Conservation (phyloP, 2,113 vertebrate genomes). For the Catagonus wagneri region DNA sequence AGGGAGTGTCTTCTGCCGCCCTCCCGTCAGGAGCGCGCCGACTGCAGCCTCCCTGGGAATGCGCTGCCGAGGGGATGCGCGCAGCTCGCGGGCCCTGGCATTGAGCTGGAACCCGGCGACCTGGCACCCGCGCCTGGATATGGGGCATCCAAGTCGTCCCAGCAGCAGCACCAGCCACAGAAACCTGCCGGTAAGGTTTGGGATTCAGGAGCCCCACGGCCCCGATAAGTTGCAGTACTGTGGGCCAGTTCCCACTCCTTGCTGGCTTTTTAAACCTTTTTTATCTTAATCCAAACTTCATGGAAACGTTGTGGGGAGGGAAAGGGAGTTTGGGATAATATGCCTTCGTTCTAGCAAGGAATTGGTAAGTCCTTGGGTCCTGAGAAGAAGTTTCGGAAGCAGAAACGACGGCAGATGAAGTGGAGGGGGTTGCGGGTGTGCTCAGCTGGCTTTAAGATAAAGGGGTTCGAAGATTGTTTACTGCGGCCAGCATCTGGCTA, state of each 20-base stretch:
- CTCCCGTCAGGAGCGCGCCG: slow-evolving; percentile 65
- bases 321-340: background rate
- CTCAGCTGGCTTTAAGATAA: background rate
- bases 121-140: slow-evolving; percentile 84
- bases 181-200: slow-evolving; percentile 85
- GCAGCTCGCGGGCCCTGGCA: slow-evolving; percentile 67
- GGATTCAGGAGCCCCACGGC: background rate
- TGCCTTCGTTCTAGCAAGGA: background rate
- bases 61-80: slow-evolving; percentile 78
- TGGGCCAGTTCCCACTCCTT: background rate
- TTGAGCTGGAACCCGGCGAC: slow-evolving; percentile 75
- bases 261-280: background rate
- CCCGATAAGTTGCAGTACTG: background rate
- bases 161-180: slow-evolving; percentile 76
- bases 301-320: rapidly evolving
- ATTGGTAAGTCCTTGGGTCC: background rate
- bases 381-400: slow-evolving; percentile 67
- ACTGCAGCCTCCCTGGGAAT: slow-evolving; percentile 83
- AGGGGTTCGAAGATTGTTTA: background rate
- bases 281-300: slow-evolving; percentile 70
- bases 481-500: background rate
- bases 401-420: background rate
- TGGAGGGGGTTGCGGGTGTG: background rate
- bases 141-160: slow-evolving; percentile 83
- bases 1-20: slow-evolving; percentile 82